These are phyloP conservation scores for Erinaceus europaeus DNA, from an alignment of 2,113 vertebrate species.

Conservation along the genomic window DNA sequence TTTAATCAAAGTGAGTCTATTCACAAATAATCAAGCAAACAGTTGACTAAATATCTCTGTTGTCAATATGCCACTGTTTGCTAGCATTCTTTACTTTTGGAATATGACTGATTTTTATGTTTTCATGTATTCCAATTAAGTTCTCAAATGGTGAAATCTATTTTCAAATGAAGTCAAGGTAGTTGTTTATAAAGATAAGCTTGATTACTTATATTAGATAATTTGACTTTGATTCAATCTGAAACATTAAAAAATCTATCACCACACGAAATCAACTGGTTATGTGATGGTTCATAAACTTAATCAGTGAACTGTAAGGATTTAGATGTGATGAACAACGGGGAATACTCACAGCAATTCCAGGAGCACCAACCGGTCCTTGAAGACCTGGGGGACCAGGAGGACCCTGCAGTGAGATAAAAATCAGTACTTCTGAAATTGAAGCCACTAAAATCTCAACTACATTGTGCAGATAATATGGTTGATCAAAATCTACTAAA, in stretches of 20 bases:
- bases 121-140: not conserved
- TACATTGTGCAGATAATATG: not conserved
- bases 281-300: not conserved
- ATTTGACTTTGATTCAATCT: conserved; percentile 5
- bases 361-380: conserved; percentile 94
- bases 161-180: not conserved
- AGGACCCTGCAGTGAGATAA: conserved; percentile 88
- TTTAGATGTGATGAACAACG: not conserved
- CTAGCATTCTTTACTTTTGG: not conserved
- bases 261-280: not conserved
- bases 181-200: not conserved
- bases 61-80: not conserved
- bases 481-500: not conserved
- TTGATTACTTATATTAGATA: not conserved
- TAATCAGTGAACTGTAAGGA: not conserved
- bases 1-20: not conserved
- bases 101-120: not conserved
- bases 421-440: conserved; percentile 43
- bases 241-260: not conserved
- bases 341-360: conserved; percentile 91
- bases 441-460: not conserved
- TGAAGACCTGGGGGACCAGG: conserved; percentile 95
- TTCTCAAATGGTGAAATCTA: not conserved
- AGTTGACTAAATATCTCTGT: not conserved
- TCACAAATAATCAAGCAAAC: not conserved